Conservation (phyloP, 2,113 vertebrate species). For the Ciconia boyciana region DNA sequence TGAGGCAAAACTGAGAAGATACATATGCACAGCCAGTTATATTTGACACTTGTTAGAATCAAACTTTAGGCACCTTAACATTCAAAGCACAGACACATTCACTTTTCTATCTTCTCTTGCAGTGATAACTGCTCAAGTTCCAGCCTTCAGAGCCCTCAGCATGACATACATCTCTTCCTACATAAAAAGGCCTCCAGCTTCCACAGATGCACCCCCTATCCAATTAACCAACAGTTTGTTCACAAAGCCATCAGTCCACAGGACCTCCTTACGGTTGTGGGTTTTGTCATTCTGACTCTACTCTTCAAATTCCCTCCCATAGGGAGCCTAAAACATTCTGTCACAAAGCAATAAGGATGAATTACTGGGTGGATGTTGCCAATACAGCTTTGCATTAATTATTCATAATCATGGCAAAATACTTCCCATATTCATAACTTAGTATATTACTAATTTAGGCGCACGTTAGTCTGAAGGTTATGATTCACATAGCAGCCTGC, state of each 20-base stretch:
- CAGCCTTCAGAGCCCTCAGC: not conserved
- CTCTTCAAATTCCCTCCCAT: not conserved
- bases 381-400: not conserved
- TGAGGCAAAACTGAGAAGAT: not conserved
- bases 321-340: not conserved
- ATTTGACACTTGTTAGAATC: not conserved
- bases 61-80: not conserved
- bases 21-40: not conserved
- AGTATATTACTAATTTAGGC: not conserved
- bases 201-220: not conserved
- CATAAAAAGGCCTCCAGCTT: not conserved
- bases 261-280: not conserved
- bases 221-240: not conserved
- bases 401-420: not conserved
- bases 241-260: not conserved
- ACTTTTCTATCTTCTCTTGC: not conserved
- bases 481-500: not conserved
- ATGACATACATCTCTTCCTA: not conserved
- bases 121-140: not conserved
- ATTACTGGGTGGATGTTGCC: not conserved
- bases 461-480: not conserved
- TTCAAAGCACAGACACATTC: not conserved
- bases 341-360: not conserved
- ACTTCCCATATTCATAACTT: not conserved
- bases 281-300: not conserved